Base-by-base conservation (phyloP, 2,113 vertebrate species). In the Machaerirhynchus nigripectus region DNA sequence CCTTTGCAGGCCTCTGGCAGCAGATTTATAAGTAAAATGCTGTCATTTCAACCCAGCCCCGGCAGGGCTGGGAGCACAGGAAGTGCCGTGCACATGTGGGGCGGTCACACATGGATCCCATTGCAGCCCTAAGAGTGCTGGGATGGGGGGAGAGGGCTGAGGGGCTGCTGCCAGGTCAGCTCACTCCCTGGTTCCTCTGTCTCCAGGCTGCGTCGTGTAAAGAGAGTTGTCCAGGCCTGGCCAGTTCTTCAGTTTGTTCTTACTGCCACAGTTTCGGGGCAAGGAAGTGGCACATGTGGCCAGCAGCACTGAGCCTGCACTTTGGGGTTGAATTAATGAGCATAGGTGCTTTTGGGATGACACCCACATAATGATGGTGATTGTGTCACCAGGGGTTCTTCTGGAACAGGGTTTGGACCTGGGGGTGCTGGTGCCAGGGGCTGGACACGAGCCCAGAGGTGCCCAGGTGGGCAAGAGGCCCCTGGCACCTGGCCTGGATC, bases 11-110 rank as follows among this genome's bases (percentile, higher is more conserved):
- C 83, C 67, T 64, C 71, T 92, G 85, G 71, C 7, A 1, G 77
- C 75, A 82, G 89, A 83, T 73, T 71, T 49, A 82, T 91, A 83
- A 95, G 84, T 91, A n/a, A 69, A 82, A 73, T 44, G 37, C 89
- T 91, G 93, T 94, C 93, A 76, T 79, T 89, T 46, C 73, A 82
- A 12, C 33, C 57, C 81, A 67, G 64, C 60, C 84, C 30, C 2
- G 0, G 44, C 81, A 73, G 84, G 71, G 59, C 83, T 46, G 59
- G 70, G 82, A 87, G 82, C 0, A 1, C 37, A 33, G 80, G 92
- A 94, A 71, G 78, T 4, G 0, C 5, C 1, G 28, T 4, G 33
- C 80, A 87, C 81, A 18, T n/a, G 65, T 87, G 84, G 67, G 57
- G 49, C 0, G 2, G 61, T 81, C 88, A 90, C 94, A 92, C 87